phyloP scores from a whole-genome alignment of 1,140 invertebrate species.

The Augochlora pura region DNA sequence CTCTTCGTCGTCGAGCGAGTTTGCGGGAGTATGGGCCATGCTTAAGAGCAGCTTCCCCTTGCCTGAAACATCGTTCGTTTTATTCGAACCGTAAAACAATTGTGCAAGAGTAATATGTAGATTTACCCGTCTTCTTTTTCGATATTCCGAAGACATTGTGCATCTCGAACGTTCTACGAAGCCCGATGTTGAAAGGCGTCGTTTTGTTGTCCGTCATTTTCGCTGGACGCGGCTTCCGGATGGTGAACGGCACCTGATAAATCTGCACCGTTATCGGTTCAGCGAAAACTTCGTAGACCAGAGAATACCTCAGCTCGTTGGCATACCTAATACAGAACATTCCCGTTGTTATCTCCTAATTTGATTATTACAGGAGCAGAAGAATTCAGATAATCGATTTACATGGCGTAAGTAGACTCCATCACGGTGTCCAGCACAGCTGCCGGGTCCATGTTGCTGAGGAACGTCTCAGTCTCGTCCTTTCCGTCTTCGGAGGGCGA shows the following conservation, averaged over 20 bases:
- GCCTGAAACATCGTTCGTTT: slow-evolving; percentile 18
- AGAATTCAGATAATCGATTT: not conserved
- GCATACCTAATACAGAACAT: slow-evolving; percentile 59
- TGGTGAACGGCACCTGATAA: slow-evolving; percentile 44
- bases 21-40: not conserved
- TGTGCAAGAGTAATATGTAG: slow-evolving; percentile 1
- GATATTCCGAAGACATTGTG: not conserved
- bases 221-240: slow-evolving; percentile 45
- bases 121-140: not conserved
- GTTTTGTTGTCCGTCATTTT: not conserved
- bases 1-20: slow-evolving; percentile 49
- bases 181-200: slow-evolving; percentile 4
- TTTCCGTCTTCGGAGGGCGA: no score
- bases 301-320: slow-evolving; percentile 58
- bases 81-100: not conserved
- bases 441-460: slow-evolving; percentile 9
- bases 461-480: not conserved
- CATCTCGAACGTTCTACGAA: slow-evolving; percentile 10
- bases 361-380: no score
- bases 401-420: slow-evolving; percentile 66
- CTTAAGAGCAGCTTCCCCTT: not conserved
- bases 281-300: slow-evolving; percentile 59
- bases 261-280: slow-evolving; percentile 40
- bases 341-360: no score
- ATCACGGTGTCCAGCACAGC: slow-evolving; percentile 59